These are phyloP conservation scores for Montipora capitata DNA, from an alignment of 92 coral and sea anemone species.

Conservation along the genomic window DNA sequence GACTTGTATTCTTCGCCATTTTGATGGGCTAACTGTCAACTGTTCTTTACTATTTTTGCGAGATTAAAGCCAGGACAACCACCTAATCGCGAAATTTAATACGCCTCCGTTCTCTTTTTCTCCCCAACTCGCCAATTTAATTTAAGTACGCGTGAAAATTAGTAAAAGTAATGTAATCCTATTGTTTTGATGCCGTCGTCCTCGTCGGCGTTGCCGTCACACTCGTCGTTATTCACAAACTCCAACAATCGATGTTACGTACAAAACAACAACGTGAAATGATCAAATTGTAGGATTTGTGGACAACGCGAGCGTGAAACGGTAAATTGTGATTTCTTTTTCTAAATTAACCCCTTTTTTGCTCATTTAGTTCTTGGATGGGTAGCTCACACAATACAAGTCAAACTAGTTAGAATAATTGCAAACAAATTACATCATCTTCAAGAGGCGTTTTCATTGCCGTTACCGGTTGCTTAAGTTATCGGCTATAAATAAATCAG, in stretches of 20 bases:
- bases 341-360: background rate
- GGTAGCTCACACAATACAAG: background rate
- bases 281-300: background rate
- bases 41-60: too few relatives aligned
- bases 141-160: too few relatives aligned
- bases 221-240: background rate
- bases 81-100: too few relatives aligned
- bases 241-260: background rate
- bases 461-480: constrained; percentile 1
- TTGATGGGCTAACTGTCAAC: too few relatives aligned
- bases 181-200: too few relatives aligned
- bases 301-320: background rate
- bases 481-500: background rate
- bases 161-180: too few relatives aligned
- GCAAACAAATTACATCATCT: background rate
- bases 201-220: background rate
- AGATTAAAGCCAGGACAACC: too few relatives aligned
- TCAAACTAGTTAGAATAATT: background rate
- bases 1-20: too few relatives aligned
- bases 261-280: background rate
- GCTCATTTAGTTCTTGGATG: background rate
- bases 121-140: too few relatives aligned
- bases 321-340: background rate
- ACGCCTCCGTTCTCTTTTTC: too few relatives aligned
- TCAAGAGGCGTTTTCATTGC: background rate